phyloP scores from a whole-genome alignment of 2,113 vertebrate genomes.

The Anoplopoma fimbria region DNA sequence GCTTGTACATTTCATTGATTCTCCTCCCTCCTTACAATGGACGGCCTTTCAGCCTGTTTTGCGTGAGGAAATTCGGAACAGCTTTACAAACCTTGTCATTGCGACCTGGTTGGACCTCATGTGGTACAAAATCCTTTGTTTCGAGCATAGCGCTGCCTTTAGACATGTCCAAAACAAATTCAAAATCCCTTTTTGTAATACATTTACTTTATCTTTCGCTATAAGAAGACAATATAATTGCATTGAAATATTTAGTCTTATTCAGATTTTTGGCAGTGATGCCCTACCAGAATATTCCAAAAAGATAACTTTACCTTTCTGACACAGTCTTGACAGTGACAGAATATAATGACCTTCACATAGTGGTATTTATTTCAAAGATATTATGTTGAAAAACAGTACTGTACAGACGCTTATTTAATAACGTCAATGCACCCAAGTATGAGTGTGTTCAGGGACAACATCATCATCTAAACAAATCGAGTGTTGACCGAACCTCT shows the following conservation, averaged over 20 bases:
- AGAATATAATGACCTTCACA: not conserved
- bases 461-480: not conserved
- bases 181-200: not conserved
- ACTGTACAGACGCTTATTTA: not conserved
- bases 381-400: not conserved
- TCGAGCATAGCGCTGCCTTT: not conserved
- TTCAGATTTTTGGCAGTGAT: not conserved
- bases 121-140: not conserved
- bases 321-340: not conserved
- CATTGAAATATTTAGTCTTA: not conserved
- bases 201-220: not conserved
- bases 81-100: not conserved
- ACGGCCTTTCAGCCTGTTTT: not conserved
- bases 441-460: conserved; percentile 1
- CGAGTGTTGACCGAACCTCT: not conserved
- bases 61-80: not conserved
- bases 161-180: not conserved
- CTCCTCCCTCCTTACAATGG: not conserved
- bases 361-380: conserved; percentile 9
- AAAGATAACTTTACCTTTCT: not conserved
- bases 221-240: not conserved
- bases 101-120: not conserved
- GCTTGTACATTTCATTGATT: not conserved
- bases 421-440: not conserved
- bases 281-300: not conserved